phyloP scores from a whole-genome alignment of 2,797 vertebrate genomes.

The Ceryle rudis region DNA sequence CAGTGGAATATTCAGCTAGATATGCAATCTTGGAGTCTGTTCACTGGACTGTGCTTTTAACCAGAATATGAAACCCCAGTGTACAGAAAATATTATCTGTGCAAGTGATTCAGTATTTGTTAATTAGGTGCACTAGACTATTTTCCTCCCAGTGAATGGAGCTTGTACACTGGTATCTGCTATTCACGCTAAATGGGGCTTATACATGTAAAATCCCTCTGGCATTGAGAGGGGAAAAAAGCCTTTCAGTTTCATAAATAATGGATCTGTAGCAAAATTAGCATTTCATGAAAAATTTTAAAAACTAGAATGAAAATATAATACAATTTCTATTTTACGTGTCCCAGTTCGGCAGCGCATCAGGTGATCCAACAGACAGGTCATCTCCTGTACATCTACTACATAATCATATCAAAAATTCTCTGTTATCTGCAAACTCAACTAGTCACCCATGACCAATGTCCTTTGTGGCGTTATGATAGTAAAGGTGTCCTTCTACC shows the following conservation, averaged over 20 bases:
- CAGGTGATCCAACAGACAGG: neutral
- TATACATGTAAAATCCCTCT: conserved; percentile 70
- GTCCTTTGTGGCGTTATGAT: neutral
- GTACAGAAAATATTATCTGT: conserved; percentile 36
- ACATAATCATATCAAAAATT: conserved; percentile 5
- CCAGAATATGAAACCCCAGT: neutral
- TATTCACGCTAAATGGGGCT: conserved; percentile 76
- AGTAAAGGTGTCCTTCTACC: neutral
- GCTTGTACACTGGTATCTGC: conserved; percentile 71
- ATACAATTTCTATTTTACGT: neutral
- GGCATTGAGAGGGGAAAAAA: conserved; percentile 66
- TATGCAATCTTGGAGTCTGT: neutral
- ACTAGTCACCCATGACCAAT: neutral
- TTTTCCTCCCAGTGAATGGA: conserved; percentile 44
- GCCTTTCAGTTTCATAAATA: conserved; percentile 78
- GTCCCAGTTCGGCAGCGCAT: neutral
- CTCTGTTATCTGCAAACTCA: neutral
- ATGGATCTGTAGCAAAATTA: conserved; percentile 80
- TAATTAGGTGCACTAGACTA: conserved; percentile 53
- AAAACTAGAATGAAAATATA: conserved; percentile 69
- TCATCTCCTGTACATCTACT: neutral
- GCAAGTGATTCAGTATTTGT: conserved; percentile 64
- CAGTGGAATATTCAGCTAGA: neutral
- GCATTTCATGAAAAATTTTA: conserved; percentile 66
- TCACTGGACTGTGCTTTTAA: conserved; percentile 11